Base-by-base conservation (phyloP, 2,888 invertebrate genomes). In the Palloptera scutellata region DNA sequence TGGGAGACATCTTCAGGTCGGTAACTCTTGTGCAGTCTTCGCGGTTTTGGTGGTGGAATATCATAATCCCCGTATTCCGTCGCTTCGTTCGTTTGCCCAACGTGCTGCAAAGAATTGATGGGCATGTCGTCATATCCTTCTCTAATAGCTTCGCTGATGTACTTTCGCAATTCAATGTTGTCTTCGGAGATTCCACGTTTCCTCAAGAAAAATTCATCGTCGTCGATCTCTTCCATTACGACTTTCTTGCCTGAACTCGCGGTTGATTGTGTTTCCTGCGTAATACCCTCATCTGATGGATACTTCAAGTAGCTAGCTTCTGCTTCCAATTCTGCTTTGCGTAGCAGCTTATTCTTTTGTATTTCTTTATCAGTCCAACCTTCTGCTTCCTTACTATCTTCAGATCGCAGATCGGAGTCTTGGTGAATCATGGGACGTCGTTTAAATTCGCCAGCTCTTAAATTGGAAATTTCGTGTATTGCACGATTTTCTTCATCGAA, bases 201-300 rank as follows among this genome's bases (percentile, higher is more conserved):
- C 74, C 94, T 88, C 70, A 94, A 87, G 82, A 94, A 93, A 86
- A 94, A 95, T 86, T 95, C 94, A 83, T 95, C 94, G 54, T 93
- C 92, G 80, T 94, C 91, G 73, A 94, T 92, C 86, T 94, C 93
- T 85, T 94, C 94, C 77, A 95, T 88, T 3, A 93, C 91, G 0
- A 91, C 90, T 61, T 87, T 88, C 61, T 89, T 86, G 55, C 87
- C 88, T 0, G 90, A 89, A 72, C 89, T 90, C 1, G 88, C 88
- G 1, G 89, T 89, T 0, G 90, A 90, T 64, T 88, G 88, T 1
- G 84, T 85, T 69, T 88, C 89, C 60, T 86, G 86, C n/a, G 74
- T 70, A n/a, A 72, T 67, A 0, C 62, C 71, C 45, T 74, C 77
- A 58, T 78, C 79, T 3, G 75, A 75, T 12, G 77, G 77, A 65